Evolutionary conservation across 2,888 invertebrate species (phyloP), one percentile per base, ranked within the genome.

Genomic region (Hemaris fuciformis): DNA sequence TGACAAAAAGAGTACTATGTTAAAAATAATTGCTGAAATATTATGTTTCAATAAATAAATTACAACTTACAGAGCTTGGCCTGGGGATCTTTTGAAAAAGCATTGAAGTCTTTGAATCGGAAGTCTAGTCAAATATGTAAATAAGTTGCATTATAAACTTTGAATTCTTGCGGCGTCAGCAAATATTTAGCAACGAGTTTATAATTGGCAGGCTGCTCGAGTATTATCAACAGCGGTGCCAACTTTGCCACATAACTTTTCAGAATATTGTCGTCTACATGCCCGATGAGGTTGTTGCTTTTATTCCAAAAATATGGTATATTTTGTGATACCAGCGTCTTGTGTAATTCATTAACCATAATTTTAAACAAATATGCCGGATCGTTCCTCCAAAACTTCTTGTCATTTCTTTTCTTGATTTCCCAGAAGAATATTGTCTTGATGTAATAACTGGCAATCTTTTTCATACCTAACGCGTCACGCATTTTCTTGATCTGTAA

Each of bases 401-500:
- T 65, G 22, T 83, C 75, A 41, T 79, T 73, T 10, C 69, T 72
- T 13, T 77, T 76, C 0, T 73, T 65, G 10, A 83, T 76, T 66
- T 90, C 89, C 81, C 88, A 89, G 59, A 93, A 86, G 70, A 92
- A 91, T 0, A 94, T 64, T 0, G 93, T 94, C 73, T 94, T 94
- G 0, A 94, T 90, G 60, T 90, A 93, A 67, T 94, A 94, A 66
- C 94, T 94, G 0, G 93, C 89, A n/a, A 94, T 83, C 7, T 78
- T 77, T 0, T 82, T 68, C 86, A 93, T 91, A 0, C 77, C 74
- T 43, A 81, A 81, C 0, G 81, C 75, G 67, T 94, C 93, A 2
- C 94, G 87, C 1, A 94, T 71, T 79, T 93, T 93, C 83, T 94
- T 91, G 1, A 89, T 46, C 90, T 90, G 79, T 22, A 75, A 79